Percentiles rank a stretch among this genome's conserved stretches.
Evolutionary conservation across 2,797 vertebrate genomes (phyloP).

Genomic region (Zalophus californianus): DNA sequence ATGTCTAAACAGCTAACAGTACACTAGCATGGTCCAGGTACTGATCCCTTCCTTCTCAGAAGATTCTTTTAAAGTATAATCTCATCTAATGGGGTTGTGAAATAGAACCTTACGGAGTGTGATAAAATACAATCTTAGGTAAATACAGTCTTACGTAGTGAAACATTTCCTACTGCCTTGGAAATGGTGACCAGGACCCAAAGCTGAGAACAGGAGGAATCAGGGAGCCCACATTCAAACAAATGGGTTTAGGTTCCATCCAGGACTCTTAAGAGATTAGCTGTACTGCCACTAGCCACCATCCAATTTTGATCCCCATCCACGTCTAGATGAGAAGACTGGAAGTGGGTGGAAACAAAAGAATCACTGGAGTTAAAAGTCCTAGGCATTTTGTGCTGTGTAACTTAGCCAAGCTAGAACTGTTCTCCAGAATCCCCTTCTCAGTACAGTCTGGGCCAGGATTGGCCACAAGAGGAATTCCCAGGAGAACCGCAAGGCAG

Average conservation of each 20-base stretch:
- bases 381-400: not conserved
- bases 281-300: not conserved
- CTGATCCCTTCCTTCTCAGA: not conserved
- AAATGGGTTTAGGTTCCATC: not conserved
- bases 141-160: not conserved
- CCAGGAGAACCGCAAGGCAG: not conserved
- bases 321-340: not conserved
- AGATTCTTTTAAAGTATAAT: slow-evolving; percentile 32
- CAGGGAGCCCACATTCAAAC: not conserved
- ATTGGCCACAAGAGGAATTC: not conserved
- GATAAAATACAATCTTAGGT: not conserved
- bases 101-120: not conserved
- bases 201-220: not conserved
- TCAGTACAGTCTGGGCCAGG: not conserved
- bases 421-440: not conserved
- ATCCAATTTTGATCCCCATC: not conserved
- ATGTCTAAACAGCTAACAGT: not conserved
- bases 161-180: slow-evolving; percentile 2
- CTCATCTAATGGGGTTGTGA: not conserved
- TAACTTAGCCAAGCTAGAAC: not conserved
- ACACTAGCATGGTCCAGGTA: not conserved
- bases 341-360: not conserved
- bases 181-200: not conserved
- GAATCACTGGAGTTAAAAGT: not conserved
- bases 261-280: not conserved